These are phyloP conservation scores for Lycaena phlaeas DNA, from an alignment of 2,888 invertebrate species.

Conservation along the genomic window DNA sequence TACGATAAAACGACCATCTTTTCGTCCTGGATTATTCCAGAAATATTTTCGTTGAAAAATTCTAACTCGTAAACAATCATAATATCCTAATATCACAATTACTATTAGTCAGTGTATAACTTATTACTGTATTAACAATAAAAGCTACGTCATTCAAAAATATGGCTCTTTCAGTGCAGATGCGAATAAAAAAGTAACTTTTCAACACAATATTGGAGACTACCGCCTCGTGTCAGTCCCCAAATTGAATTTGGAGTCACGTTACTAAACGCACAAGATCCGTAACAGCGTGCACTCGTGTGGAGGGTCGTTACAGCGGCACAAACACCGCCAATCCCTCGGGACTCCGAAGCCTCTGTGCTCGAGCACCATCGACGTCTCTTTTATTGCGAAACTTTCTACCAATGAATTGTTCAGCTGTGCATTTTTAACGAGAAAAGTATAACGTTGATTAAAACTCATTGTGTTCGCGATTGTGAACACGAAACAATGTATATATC, in stretches of 20 bases:
- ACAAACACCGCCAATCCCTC: not conserved
- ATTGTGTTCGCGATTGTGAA: not conserved
- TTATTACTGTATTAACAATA: too few relatives aligned
- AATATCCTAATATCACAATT: too few relatives aligned
- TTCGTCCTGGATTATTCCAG: too few relatives aligned
- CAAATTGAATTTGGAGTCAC: not conserved
- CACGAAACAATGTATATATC: not conserved
- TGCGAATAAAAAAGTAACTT: too few relatives aligned
- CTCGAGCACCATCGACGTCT: not conserved
- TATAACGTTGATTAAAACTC: not conserved
- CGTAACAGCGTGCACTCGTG: not conserved
- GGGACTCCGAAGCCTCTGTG: not conserved
- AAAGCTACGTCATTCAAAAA: too few relatives aligned
- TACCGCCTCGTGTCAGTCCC: too few relatives aligned
- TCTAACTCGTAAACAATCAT: too few relatives aligned
- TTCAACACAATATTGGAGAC: too few relatives aligned
- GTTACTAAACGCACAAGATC: not conserved
- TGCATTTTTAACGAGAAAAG: constrained; percentile 6
- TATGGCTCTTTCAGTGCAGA: too few relatives aligned
- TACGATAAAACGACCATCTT: too few relatives aligned
- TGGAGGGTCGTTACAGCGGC: not conserved
- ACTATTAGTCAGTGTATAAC: too few relatives aligned
- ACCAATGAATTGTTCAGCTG: not conserved
- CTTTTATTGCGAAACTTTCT: not conserved
- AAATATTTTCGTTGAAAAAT: too few relatives aligned